Evolutionary conservation across 2,888 invertebrate genomes (phyloP).

Genomic region (Gerosis bhagava): DNA sequence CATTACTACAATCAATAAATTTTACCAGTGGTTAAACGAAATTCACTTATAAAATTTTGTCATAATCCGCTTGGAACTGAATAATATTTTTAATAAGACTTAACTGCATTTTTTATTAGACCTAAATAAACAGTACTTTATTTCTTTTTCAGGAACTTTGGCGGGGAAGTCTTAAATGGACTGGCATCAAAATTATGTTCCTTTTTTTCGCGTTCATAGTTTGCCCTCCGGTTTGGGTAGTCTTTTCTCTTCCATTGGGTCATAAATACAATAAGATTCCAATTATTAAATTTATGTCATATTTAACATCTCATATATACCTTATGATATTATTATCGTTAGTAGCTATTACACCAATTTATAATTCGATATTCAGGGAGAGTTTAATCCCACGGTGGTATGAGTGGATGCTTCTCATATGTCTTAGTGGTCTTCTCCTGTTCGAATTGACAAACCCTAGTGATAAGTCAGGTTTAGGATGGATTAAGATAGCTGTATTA

Average conservation of each 20-base stretch:
- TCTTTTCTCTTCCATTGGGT: constrained; percentile 96
- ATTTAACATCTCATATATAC: constrained; percentile 98
- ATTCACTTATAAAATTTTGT: no score
- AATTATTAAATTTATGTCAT: constrained; percentile 99
- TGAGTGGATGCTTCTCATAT: constrained; percentile 97
- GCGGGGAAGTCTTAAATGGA: constrained; percentile 98
- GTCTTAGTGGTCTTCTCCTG: constrained; percentile 96
- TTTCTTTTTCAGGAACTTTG: constrained; percentile 94
- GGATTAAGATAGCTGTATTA: constrained; percentile 94
- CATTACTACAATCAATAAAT: no score
- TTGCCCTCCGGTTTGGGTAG: constrained; percentile 98
- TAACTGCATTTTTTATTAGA: no score
- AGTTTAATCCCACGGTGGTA: constrained; percentile 96
- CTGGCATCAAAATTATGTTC: constrained; percentile 96
- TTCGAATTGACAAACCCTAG: constrained; percentile 99
- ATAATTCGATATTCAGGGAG: constrained; percentile 88
- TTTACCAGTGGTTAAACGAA: no score
- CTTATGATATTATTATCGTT: constrained; percentile 96
- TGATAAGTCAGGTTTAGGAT: constrained; percentile 97
- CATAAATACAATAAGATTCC: constrained; percentile 99
- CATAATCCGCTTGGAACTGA: no score
- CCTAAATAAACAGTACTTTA: no score
- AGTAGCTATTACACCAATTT: constrained; percentile 94
- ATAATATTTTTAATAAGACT: no score
- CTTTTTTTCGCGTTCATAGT: constrained; percentile 96